These are phyloP conservation scores for Notodonta dromedarius DNA, from an alignment of 2,888 invertebrate genomes.

Conservation along the genomic window DNA sequence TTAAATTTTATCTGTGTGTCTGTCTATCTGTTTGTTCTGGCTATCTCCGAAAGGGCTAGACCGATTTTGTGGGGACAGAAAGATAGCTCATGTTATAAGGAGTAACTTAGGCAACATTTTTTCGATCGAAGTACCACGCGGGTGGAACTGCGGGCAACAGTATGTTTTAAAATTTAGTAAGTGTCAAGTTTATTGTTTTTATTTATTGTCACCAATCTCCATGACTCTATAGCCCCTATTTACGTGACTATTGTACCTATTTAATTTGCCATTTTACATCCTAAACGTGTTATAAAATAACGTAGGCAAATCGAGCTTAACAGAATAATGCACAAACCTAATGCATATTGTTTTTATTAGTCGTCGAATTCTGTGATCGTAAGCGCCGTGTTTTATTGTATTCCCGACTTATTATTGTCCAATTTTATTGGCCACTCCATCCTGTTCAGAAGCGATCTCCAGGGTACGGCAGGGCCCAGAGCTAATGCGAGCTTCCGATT, in stretches of 20 bases:
- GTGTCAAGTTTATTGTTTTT: too few relatives aligned
- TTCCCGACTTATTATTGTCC: constrained; percentile 63
- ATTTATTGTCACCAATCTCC: too few relatives aligned
- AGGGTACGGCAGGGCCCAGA: background rate
- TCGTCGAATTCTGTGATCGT: constrained; percentile 64
- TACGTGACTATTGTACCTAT: background rate
- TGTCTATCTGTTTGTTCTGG: too few relatives aligned
- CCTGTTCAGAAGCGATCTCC: constrained; percentile 23
- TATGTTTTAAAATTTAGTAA: too few relatives aligned
- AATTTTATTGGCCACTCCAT: constrained; percentile 47
- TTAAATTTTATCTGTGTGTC: too few relatives aligned
- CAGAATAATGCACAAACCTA: constrained; percentile 22
- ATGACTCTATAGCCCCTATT: background rate
- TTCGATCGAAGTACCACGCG: too few relatives aligned
- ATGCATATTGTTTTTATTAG: constrained; percentile 60
- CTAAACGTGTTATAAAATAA: background rate
- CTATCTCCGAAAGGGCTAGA: too few relatives aligned
- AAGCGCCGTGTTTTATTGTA: constrained; percentile 62
- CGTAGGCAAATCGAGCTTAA: background rate
- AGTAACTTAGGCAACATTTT: too few relatives aligned
- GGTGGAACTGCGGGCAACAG: too few relatives aligned
- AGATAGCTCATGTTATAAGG: too few relatives aligned
- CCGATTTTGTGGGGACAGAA: too few relatives aligned
- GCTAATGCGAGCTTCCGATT: background rate
- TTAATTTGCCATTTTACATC: background rate